Evolutionary conservation across 2,888 invertebrate species (phyloP).

Genomic region (Andrena minutula): DNA sequence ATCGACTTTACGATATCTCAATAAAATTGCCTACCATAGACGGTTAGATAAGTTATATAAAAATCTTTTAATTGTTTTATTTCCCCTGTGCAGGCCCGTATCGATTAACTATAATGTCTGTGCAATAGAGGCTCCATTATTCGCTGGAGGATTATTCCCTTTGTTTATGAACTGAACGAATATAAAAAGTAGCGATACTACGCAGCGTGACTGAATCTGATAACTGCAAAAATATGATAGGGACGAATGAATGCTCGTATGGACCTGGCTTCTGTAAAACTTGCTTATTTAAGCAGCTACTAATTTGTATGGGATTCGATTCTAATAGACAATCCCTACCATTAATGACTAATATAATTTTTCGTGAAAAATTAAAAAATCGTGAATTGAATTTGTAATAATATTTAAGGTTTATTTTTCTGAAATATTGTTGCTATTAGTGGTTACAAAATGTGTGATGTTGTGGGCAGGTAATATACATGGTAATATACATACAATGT

Average conservation of each 20-base stretch:
- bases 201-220: slow-evolving; percentile 9
- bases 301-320: too few relatives aligned
- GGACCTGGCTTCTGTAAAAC: neutral
- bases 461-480: too few relatives aligned
- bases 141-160: slow-evolving; percentile 14
- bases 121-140: slow-evolving; percentile 14
- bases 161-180: slow-evolving; percentile 1
- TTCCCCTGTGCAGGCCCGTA: neutral
- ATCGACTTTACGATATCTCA: neutral
- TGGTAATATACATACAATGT: too few relatives aligned
- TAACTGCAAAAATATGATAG: slow-evolving; percentile 16
- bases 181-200: slow-evolving; percentile 19
- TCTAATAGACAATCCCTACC: too few relatives aligned
- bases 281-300: too few relatives aligned
- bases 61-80: slow-evolving; percentile 8
- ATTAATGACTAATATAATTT: too few relatives aligned
- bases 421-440: too few relatives aligned
- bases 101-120: slow-evolving; percentile 28
- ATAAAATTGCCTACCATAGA: neutral
- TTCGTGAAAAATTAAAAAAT: too few relatives aligned
- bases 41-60: neutral
- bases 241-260: neutral
- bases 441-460: too few relatives aligned
- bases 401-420: too few relatives aligned
- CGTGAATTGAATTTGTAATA: too few relatives aligned